Evolutionary conservation across 2,113 vertebrate genomes (phyloP).

Genomic region (Oncorhynchus tshawytscha): DNA sequence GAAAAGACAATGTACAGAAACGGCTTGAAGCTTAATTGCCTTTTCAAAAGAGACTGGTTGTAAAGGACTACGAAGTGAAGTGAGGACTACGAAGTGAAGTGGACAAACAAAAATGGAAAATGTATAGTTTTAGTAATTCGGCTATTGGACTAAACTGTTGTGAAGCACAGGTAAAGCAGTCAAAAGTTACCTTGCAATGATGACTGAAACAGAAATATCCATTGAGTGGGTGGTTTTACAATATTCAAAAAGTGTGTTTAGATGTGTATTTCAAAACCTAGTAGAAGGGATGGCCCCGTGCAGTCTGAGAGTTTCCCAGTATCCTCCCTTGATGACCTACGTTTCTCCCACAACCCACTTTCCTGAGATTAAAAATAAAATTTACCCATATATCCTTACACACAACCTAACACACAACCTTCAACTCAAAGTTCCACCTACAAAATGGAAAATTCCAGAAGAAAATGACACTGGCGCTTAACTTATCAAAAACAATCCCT

Average conservation of each 20-base stretch:
- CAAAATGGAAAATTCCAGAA: slow-evolving; percentile 44
- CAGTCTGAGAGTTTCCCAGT: neutral
- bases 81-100: neutral
- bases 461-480: slow-evolving; percentile 34
- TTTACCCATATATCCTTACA: slow-evolving; percentile 22
- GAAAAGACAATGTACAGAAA: slow-evolving; percentile 23
- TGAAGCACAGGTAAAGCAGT: no score
- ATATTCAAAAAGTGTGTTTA: neutral
- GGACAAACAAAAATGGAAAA: neutral
- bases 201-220: no score
- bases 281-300: neutral
- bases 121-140: neutral
- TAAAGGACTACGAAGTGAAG: slow-evolving; percentile 18
- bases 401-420: neutral
- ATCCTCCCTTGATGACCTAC: neutral
- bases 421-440: slow-evolving; percentile 22
- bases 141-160: no score
- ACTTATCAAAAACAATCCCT: slow-evolving; percentile 40
- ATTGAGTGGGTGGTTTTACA: no score
- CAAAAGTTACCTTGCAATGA: no score
- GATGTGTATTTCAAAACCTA: neutral
- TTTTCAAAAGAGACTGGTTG: neutral
- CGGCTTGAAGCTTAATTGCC: no score
- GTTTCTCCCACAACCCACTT: slow-evolving; percentile 18
- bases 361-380: slow-evolving; percentile 28